Base-by-base conservation (phyloP, 2,797 vertebrate genomes). In the Enteromius radiatus region DNA sequence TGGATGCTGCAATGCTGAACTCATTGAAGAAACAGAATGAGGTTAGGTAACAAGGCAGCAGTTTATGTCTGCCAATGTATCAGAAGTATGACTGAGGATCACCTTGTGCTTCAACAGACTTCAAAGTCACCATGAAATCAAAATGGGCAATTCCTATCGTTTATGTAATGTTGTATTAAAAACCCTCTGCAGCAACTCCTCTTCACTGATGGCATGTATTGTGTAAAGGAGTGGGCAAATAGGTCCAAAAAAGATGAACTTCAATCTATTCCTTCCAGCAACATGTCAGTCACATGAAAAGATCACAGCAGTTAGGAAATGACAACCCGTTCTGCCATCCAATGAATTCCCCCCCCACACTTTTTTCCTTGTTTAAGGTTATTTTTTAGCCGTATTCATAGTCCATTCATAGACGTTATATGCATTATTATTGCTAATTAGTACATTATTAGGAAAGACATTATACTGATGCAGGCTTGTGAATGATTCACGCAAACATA, bases 1-100 rank as follows among this genome's bases (percentile, higher is more conserved):
- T 77, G 38, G 69, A 26, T 52, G 70, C 47, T 74, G 59, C 80
- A 81, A 38, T 74, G 56, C 38, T 49, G 61, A 33, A 36, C 5
- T 63, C 4, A 0, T 49, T 78, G 41, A 49, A 78, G 76, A 78
- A 49, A 33, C 76, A 49, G 26, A 71, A 45, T 71, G 38, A 45
- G 68, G 38, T 38, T 43, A 1, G 23, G 15, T 23, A 77, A n/a
- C 10, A 21, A 70, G 36, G 52, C 79, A 56, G 36, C 49, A 59
- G 65, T 70, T 43, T 70, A 71, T 28, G 28, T 47, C 19, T 80
- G 11, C 12, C 26, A 9, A 36, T n/a, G 17, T 41, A 41, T 31
- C 49, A 33, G 65, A 61, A 52, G 70, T 15, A 15, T 36, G 47
- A 54, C 63, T 45, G 41, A 45, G n/a, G 8, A n/a, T 63, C 61